phyloP scores from a whole-genome alignment of 2,888 invertebrate genomes.

The Cryptocheilus praepositus region DNA sequence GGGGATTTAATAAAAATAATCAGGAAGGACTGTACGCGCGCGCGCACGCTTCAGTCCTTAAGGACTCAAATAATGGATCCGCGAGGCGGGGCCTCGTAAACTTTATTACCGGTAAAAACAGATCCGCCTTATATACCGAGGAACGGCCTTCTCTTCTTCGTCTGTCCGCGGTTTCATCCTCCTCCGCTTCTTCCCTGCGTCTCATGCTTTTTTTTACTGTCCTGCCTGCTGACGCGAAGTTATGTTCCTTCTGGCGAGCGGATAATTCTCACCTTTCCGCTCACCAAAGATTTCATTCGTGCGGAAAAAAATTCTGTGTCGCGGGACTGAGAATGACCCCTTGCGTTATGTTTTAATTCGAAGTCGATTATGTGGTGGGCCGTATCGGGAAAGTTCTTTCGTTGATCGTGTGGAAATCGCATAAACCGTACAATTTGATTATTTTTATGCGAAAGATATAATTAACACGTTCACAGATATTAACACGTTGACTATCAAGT shows the following conservation, averaged over 20 bases:
- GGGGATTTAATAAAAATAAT: conserved; percentile 9
- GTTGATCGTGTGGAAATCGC: too few species aligned
- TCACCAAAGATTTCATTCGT: too few species aligned
- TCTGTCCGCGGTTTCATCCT: not conserved
- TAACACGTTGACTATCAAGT: too few species aligned
- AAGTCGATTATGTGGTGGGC: too few species aligned
- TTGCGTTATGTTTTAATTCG: too few species aligned
- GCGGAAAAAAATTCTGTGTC: too few species aligned
- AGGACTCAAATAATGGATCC: conserved; percentile 40
- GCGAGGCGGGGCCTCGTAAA: conserved; percentile 55
- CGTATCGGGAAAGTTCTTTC: too few species aligned
- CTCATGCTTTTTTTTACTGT: not conserved
- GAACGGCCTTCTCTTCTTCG: conserved; percentile 17
- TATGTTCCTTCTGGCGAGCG: conserved; percentile 1
- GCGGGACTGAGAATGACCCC: too few species aligned
- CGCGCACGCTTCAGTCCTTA: not conserved
- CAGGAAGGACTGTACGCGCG: not conserved
- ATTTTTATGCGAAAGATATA: too few species aligned
- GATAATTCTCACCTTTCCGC: not conserved
- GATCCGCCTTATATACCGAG: conserved; percentile 28
- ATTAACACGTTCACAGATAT: too few species aligned
- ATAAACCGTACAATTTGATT: too few species aligned
- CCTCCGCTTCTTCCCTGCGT: not conserved
- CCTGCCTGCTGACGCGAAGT: conserved; percentile 3
- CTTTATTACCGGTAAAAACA: conserved; percentile 61